Evolutionary conservation across 2,797 vertebrate genomes (phyloP).

Genomic region (Rhynchonycteris naso): DNA sequence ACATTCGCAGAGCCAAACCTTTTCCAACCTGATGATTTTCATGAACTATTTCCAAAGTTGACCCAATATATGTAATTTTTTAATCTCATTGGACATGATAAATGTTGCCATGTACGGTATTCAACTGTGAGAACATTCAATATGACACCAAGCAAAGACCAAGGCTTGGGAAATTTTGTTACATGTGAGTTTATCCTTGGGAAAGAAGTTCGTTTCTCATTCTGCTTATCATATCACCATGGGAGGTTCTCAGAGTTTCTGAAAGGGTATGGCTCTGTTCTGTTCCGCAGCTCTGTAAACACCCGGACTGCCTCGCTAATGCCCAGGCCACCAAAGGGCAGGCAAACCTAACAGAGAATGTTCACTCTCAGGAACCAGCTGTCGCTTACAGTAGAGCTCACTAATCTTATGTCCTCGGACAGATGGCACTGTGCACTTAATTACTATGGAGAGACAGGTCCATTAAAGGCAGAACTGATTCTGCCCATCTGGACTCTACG

Average conservation of each 20-base stretch:
- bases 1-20: neutral
- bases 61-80: neutral
- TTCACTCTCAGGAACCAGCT: slow-evolving; percentile 35
- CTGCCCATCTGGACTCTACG: neutral
- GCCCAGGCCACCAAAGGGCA: neutral
- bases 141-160: neutral
- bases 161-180: neutral
- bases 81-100: slow-evolving; percentile 20
- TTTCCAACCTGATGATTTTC: neutral
- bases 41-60: neutral
- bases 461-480: neutral
- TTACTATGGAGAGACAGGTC: neutral
- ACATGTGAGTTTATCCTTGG: neutral
- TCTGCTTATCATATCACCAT: neutral
- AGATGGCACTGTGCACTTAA: neutral
- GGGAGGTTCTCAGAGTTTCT: neutral
- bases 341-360: neutral
- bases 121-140: neutral
- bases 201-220: neutral
- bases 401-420: neutral
- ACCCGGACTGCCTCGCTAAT: neutral
- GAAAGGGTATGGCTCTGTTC: neutral
- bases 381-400: neutral
- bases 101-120: slow-evolving; percentile 22
- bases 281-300: neutral